Evolutionary conservation across 2,888 invertebrate genomes (phyloP), one percentile per base, ranked within the genome.

Genomic region (Sericinus montela): DNA sequence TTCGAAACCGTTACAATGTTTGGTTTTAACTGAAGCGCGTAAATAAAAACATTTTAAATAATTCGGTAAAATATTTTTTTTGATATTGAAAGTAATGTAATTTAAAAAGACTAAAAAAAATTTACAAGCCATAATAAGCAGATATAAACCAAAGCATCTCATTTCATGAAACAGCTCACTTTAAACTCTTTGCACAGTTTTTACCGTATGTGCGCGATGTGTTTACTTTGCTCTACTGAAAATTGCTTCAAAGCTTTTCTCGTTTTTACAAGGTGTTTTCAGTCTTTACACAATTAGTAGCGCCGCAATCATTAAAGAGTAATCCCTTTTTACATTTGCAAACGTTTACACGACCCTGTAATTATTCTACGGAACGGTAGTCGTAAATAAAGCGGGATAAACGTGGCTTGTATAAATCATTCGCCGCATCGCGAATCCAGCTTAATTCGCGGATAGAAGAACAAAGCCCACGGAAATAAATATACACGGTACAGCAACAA

Each of bases 321-420:
- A 78, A 83, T 83, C 75, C 79, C 76, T 82, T 82, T 82, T 83
- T 80, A 80, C 80, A 79, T 80, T 81, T 73, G 72, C 75, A 66
- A 78, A 74, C 76, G 76, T 82, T 82, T 80, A 78, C 73, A 72
- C 72, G 65, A 69, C 68, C 68, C 76, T 77, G 79, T 85, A 86
- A 87, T 88, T 86, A 86, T 84, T 81, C 79, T 72, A 74, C 74
- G 72, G 72, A 75, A 74, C 74, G 77, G 67, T 69, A 68, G 69
- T 72, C 84, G 84, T 87, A 88, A 88, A 88, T 86, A 85, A 86
- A 83, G 57, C 69, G 72, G 87, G 84, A 84, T 86, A 80, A 85
- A 74, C 80, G 73, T 70, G 74, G 78, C 78, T 80, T 80, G 75
- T 84, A 82, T 87, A 88, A 88, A 87, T 87, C 86, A 87, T 87